Evolutionary conservation across 2,113 vertebrate species (phyloP), one percentile per base, ranked within the genome.

Genomic region (Solea senegalensis): DNA sequence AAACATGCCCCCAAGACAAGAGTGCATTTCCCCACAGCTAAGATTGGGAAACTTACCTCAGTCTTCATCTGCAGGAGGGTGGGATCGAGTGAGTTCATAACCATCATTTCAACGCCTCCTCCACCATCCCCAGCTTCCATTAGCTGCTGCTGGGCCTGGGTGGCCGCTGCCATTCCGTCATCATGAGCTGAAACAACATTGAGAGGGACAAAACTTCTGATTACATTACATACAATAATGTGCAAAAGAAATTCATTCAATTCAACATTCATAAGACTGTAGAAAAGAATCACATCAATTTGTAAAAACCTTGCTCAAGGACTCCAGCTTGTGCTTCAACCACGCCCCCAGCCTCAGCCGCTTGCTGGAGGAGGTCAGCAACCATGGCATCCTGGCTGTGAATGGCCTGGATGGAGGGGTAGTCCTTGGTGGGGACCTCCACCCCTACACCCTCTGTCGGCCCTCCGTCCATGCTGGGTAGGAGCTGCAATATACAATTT

Each of bases 61-160:
- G 97, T 97, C 90, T 99, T 99, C 97, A 99, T 98, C 9, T 99
- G 97, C 66, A 99, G 90, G 70, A 98, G 90, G 14, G 97, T 90
- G 28, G 97, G 95, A 80, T 99, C 97, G 79, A 99, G 85, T 28
- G 96, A 94, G 57, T 98, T 96, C 95, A 99, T 98, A 88, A 98
- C 96, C 87, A 99, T 95, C 96, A 99, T 97, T 86, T 98, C 96
- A 58, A 99, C 94, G 10, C 95, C 94, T 14, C 93, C 92, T 76
- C 93, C 95, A 56, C 65, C 45, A 5, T 4, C 45, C 9, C 95
- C 95, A 67, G 95, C 95, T 84, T 95, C 95, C 46, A 93, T 90
- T 58, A 93, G 79, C 64, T 91, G 91, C 65, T 91, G 90, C 46
- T 91, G 90, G 14, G 88, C 78, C 46, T 86, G 84, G 3, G 58